Evolutionary conservation across 2,797 vertebrate species (phyloP).

Genomic region (Karalla daura): DNA sequence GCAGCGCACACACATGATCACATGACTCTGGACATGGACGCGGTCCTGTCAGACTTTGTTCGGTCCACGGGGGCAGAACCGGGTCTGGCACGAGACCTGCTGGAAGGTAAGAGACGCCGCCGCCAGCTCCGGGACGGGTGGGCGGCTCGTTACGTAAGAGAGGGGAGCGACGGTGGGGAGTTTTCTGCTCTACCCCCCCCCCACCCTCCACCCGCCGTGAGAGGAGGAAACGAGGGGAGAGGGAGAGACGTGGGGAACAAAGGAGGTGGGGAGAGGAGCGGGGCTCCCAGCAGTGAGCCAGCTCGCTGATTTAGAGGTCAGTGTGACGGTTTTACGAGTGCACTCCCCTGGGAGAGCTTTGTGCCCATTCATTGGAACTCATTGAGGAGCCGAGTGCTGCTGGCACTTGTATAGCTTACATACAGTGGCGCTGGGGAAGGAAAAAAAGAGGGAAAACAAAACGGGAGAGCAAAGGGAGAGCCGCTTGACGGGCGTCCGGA

Average conservation of each 20-base stretch:
- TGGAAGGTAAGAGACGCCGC: conserved; percentile 91
- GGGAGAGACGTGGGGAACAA: conserved; percentile 45
- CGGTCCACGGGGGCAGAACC: conserved; percentile 99
- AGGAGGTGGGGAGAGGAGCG: conserved; percentile 36
- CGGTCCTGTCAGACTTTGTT: conserved; percentile 99
- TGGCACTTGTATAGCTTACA: conserved; percentile 67
- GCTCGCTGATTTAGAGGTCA: conserved; percentile 76
- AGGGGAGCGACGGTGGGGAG: not conserved
- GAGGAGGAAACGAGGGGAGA: conserved; percentile 36
- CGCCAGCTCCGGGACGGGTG: not conserved
- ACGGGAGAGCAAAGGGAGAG: conserved; percentile 36
- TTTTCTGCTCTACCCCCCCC: conserved; percentile 9
- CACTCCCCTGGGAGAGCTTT: conserved; percentile 71
- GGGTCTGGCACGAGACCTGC: conserved; percentile 99
- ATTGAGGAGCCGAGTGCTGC: conserved; percentile 71
- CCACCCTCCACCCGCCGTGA: too few relatives aligned
- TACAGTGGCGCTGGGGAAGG: conserved; percentile 39
- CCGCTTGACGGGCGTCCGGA: conserved; percentile 26
- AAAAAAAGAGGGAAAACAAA: conserved; percentile 7
- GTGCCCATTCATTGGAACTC: conserved; percentile 80
- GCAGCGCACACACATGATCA: conserved; percentile 94
- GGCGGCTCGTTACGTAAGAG: not conserved
- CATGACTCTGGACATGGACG: conserved; percentile 99
- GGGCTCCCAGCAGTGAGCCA: conserved; percentile 41
- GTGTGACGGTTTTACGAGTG: conserved; percentile 78